Percentiles rank a stretch among this genome's conserved stretches.
Conservation (phyloP, 2,797 vertebrate genomes). For the Aldrovandia affinis region DNA sequence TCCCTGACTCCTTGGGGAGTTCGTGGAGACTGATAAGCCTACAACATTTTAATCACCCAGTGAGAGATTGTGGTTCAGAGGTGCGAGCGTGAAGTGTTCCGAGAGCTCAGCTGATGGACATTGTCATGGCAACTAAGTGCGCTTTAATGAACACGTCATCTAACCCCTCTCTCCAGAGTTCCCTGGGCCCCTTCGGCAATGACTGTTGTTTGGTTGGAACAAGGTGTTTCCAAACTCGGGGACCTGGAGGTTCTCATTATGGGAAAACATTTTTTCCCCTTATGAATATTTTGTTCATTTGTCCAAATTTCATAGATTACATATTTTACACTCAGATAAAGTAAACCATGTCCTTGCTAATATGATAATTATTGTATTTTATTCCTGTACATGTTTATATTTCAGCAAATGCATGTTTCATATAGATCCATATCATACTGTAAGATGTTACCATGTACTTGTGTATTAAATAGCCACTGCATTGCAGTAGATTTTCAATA, state of each 20-base stretch:
- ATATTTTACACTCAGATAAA: background rate
- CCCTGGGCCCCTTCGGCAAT: background rate
- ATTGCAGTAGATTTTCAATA: background rate
- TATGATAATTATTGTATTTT: background rate
- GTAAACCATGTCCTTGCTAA: background rate
- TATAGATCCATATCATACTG: background rate
- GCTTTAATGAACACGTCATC: slow-evolving; percentile 9
- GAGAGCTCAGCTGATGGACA: background rate
- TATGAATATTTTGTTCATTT: background rate
- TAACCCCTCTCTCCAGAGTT: background rate
- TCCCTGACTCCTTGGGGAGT: background rate
- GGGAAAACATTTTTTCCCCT: background rate
- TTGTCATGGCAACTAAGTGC: slow-evolving; percentile 17
- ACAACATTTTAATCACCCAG: background rate
- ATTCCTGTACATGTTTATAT: no score
- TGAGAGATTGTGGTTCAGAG: background rate
- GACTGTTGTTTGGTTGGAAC: background rate
- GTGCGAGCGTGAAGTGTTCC: background rate
- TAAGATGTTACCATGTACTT: background rate
- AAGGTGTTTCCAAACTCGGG: no score
- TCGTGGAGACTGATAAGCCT: background rate
- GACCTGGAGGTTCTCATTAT: no score
- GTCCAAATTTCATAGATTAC: background rate
- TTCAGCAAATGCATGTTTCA: no score
- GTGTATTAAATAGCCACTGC: background rate